These are phyloP conservation scores for Grammomys surdaster DNA, from an alignment of 2,113 vertebrate genomes.

Conservation along the genomic window DNA sequence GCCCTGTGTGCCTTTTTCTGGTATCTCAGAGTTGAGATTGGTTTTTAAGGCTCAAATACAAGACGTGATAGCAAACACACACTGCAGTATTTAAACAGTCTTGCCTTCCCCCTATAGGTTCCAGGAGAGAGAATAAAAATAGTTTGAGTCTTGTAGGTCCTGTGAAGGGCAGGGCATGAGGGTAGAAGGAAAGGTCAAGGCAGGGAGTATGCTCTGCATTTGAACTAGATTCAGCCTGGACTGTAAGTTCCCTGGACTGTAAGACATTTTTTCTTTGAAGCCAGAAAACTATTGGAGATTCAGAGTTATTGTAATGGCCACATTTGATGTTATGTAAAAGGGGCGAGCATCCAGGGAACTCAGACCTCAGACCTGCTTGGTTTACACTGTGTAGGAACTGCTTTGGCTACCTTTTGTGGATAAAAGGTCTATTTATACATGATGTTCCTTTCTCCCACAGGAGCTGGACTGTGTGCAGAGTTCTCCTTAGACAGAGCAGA, in stretches of 20 bases:
- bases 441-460: background rate
- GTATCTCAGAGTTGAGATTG: background rate
- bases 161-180: background rate
- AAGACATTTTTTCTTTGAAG: background rate
- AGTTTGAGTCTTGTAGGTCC: background rate
- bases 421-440: background rate
- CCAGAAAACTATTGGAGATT: background rate
- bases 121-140: background rate
- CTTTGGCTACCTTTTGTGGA: background rate
- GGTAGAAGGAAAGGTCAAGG: background rate
- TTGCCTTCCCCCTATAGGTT: background rate
- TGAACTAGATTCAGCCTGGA: no score
- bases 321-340: background rate
- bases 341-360: background rate
- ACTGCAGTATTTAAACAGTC: background rate
- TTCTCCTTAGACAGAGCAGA: background rate
- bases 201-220: background rate
- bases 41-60: background rate
- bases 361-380: background rate
- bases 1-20: background rate
- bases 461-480: fast-evolving
- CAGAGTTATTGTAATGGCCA: no score
- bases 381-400: background rate
- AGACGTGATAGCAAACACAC: background rate
- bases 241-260: background rate